Base-by-base conservation (phyloP, 2,797 vertebrate species). In the Rallus crepitans region DNA sequence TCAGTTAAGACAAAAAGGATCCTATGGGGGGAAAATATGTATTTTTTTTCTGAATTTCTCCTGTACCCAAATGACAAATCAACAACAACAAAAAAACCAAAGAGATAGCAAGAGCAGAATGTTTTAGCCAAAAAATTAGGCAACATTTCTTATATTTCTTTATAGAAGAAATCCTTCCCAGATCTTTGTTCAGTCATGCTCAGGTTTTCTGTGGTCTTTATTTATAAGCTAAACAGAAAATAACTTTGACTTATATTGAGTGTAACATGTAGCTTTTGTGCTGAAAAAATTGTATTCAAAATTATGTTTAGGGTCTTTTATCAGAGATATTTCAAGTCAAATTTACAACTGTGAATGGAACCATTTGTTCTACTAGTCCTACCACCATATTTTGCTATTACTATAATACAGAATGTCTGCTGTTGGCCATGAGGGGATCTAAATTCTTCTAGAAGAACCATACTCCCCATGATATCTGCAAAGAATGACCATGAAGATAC, bases 361-460 rank as follows among this genome's bases (percentile, higher is more conserved):
- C 15, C 2, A 35, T 47, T 57, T 68, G 7, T 63, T 83, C 33
- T 73, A n/a, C 16, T 80, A 72, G 25, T 77, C 7, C 6, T 25
- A 61, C 9, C 80, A 40, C 5, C 10, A 27, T 27, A 35, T 70
- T 65, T 47, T 45, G 24, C 33, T 69, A 30, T 63, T 57, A 55
- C 17, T 52, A 2, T 48, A 47, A 61, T 0, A 70, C 7, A 75
- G 6, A 68, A 13, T 0, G 1, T 20, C 37, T 61, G 12, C 45
- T 63, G 16, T 39, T 59, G 15, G 31, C 23, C 45, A 30, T 5
- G 6, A 71, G 4, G 28, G 11, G 6, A 53, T 60, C 61, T 31
- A 59, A 83, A 64, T 86, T 75, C 10, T 71, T 56, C 12, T n/a
- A 11, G 30, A 71, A 82, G 30, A 88, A 39, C 6, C 11, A 33